Conservation (phyloP, 2,888 invertebrate genomes). For the Synergus gifuensis region DNA sequence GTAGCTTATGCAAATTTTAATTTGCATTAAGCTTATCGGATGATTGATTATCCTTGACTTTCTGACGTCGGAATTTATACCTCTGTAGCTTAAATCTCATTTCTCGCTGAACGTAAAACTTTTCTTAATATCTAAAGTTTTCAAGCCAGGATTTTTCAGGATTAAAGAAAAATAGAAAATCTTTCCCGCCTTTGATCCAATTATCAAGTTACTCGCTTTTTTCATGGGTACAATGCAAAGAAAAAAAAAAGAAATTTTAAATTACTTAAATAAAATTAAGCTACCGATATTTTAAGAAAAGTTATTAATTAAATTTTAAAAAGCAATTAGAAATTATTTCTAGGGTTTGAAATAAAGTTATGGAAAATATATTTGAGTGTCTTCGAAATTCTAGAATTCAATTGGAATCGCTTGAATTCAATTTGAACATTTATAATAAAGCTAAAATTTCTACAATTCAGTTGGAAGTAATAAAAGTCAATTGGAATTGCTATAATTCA, state of each 20-base stretch:
- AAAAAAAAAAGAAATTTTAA: no score
- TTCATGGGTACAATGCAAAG: background rate
- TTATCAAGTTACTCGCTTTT: background rate
- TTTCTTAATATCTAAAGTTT: conserved; percentile 17
- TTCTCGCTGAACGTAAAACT: background rate
- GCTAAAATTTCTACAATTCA: background rate
- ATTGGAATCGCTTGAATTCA: accelerated
- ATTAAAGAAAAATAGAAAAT: background rate
- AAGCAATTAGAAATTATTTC: no score
- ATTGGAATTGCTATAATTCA: background rate
- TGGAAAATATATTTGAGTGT: no score
- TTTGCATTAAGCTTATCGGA: background rate
- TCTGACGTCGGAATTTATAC: background rate
- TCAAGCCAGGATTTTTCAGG: background rate
- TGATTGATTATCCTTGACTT: conserved; percentile 11
- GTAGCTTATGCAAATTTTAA: background rate
- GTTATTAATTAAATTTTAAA: no score
- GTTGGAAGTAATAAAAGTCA: background rate
- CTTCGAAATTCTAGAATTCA: background rate
- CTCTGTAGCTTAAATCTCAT: background rate
- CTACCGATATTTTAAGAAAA: no score
- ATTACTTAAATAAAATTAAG: no score
- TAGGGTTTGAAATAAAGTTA: no score
- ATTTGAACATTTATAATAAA: no score
- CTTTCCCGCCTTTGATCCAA: background rate